These are phyloP conservation scores for Sminthurinus aureus DNA, from an alignment of 2,888 invertebrate species.

Conservation along the genomic window DNA sequence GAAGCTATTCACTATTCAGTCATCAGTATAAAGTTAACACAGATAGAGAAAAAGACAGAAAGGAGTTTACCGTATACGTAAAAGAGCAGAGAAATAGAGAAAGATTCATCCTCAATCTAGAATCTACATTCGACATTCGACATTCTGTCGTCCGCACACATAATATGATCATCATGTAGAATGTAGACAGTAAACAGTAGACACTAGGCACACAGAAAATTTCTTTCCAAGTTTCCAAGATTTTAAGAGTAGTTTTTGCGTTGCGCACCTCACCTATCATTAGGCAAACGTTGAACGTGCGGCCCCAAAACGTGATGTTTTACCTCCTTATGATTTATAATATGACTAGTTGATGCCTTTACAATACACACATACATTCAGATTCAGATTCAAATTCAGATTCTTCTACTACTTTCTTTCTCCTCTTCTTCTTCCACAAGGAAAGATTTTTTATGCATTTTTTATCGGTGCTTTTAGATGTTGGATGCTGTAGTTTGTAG, in stretches of 20 bases:
- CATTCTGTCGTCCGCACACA: background rate
- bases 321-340: slow-evolving; percentile 52
- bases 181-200: slow-evolving; percentile 13
- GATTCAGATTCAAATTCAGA: no score
- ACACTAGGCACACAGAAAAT: slow-evolving; percentile 3
- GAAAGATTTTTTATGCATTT: slow-evolving; percentile 36
- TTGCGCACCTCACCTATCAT: slow-evolving; percentile 52
- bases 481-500: no score
- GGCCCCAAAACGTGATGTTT: slow-evolving; percentile 53
- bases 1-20: no score
- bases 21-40: no score
- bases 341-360: slow-evolving; percentile 42
- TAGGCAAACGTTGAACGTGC: slow-evolving; percentile 49
- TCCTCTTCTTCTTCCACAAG: slow-evolving; percentile 12
- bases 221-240: slow-evolving; percentile 39
- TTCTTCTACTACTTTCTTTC: slow-evolving; percentile 28
- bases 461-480: slow-evolving; percentile 39
- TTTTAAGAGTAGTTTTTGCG: slow-evolving; percentile 46
- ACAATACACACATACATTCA: no score
- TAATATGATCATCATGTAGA: background rate
- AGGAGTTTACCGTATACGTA: no score
- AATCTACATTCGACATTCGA: background rate
- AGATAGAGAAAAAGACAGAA: no score
- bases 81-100: no score
- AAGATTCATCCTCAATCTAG: no score